Base-by-base conservation (phyloP, 2,888 invertebrate genomes). In the Lypha dubia region DNA sequence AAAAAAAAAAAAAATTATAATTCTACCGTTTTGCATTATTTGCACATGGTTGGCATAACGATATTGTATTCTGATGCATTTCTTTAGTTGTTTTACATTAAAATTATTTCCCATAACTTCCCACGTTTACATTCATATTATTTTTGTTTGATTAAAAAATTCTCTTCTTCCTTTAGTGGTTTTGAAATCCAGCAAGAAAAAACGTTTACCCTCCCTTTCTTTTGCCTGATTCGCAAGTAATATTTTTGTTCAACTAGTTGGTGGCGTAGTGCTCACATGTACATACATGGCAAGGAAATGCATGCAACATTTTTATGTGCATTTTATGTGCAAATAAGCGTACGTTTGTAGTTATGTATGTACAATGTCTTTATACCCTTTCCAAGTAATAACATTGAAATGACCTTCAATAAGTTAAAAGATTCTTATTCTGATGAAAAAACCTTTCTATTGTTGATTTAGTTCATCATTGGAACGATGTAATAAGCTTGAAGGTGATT, bases 391-490 rank as follows among this genome's bases (percentile, higher is more conserved):
- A 77, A 77, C 77, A 60, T 77, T 77, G 68, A 51, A 28, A 62
- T 51, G 60, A 77, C 77, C 77, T 77, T 68, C 60, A 67, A 0
- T 24, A 60, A n/a, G 17, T 41, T 13, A 35, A 67, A 60, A 60
- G 20, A n/a, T 49, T 49, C 13, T 24, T 20, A 24, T n/a, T 15
- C 17, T 41, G 24, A 3, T 41, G 38, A 32, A 38, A n/a, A 3
- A n/a, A 6, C 13, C 6, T 7, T 51, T 60, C 60, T 41, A n/a
- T 60, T 77, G 41, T 68, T 77, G 49, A 6, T 32, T 51, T 15
- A 38, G 38, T 41, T 60, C 13, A 60, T 24, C 28, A 68, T 60
- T 67, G 49, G n/a, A 7, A 41, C 15, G 0, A 68, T 9, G 17
- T 67, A 38, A 74, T 24, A 17, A 46, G 13, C 62, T 22, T 22